Percentiles rank a stretch among this genome's conserved stretches.
These are phyloP conservation scores for Enteromius trimaculatus DNA, from an alignment of 2,797 vertebrate genomes.

Conservation along the genomic window DNA sequence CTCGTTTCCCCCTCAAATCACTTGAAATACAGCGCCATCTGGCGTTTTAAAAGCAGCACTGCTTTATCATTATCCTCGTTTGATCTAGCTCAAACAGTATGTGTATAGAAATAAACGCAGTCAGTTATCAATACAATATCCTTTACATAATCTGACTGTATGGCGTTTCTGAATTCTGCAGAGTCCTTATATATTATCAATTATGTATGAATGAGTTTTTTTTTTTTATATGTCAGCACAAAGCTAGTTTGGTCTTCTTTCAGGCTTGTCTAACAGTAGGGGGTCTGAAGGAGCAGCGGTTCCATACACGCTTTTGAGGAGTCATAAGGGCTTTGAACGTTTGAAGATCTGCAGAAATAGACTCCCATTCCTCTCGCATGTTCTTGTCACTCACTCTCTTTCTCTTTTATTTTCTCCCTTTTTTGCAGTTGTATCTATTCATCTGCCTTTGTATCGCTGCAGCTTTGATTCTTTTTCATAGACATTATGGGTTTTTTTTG, in stretches of 20 bases:
- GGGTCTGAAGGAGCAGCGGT: conserved; percentile 9
- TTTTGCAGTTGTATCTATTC: conserved; percentile 66
- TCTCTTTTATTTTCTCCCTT: conserved; percentile 65
- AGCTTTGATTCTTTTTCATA: conserved; percentile 70
- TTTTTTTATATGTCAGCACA: conserved; percentile 34
- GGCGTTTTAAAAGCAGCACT: conserved; percentile 8
- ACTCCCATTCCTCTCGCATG: conserved; percentile 31
- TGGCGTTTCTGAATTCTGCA: background rate
- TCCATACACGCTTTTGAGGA: conserved; percentile 11
- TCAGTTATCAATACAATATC: background rate
- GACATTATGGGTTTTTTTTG: conserved; percentile 44
- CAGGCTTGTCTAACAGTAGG: conserved; percentile 43
- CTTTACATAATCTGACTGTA: conserved; percentile 26
- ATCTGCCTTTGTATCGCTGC: conserved; percentile 70
- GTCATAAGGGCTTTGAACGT: conserved; percentile 29
- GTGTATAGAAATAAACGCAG: background rate
- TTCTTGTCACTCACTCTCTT: conserved; percentile 58
- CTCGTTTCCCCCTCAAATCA: background rate
- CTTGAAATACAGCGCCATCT: conserved; percentile 46
- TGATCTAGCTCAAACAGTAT: background rate
- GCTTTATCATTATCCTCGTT: background rate
- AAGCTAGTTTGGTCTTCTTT: conserved; percentile 23
- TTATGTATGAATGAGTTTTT: conserved; percentile 44
- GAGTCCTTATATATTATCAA: conserved; percentile 14
- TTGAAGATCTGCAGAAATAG: conserved; percentile 31